Evolutionary conservation across 2,888 invertebrate genomes (phyloP), one percentile per base, ranked within the genome.

Genomic region (Acanthopleura granulata): DNA sequence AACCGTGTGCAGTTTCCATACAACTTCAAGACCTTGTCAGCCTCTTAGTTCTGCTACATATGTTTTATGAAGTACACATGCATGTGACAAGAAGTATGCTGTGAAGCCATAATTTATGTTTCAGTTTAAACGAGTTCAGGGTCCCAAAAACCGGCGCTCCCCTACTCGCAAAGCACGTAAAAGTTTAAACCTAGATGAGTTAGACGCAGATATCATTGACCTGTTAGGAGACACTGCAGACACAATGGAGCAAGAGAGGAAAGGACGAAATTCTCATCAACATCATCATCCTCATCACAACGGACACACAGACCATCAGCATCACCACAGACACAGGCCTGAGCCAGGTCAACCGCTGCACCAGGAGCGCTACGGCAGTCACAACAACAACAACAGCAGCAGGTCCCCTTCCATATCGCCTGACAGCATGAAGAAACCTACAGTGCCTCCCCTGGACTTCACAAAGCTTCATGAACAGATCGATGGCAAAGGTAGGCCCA

Each of bases 381-480:
- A 22, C 29, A 27, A 27, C 66, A 66, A 66, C 29, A 27, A 27
- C 29, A 27, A 22, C 29, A 12, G 11, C 25, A 57, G 57, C 22
- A 57, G 57, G 18, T 66, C 66, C 16, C 29, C 66, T 6, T 66
- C 66, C 25, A 18, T 16, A 16, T 66, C 66, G 1, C 66, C 66
- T 6, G 66, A 66, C 25, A 27, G 29, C 25, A 22, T 16, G 22
- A 66, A 25, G 25, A 66, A 66, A 66, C 66, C n/a, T 6, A 16
- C 87, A 72, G 84, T 90, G 40, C 91, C 92, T 0, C 91, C 92
- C 0, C 88, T 93, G 29, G 93, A 93, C 86, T 88, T 93, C 79
- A 91, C 92, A 4, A 93, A 92, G 0, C 89, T 93, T n/a, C 93
- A 93, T 83, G 92, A 93, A 84, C 92, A 93, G 82, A 91, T 93